phyloP scores from a whole-genome alignment of 2,888 invertebrate species.

The Agonopterix arenella region DNA sequence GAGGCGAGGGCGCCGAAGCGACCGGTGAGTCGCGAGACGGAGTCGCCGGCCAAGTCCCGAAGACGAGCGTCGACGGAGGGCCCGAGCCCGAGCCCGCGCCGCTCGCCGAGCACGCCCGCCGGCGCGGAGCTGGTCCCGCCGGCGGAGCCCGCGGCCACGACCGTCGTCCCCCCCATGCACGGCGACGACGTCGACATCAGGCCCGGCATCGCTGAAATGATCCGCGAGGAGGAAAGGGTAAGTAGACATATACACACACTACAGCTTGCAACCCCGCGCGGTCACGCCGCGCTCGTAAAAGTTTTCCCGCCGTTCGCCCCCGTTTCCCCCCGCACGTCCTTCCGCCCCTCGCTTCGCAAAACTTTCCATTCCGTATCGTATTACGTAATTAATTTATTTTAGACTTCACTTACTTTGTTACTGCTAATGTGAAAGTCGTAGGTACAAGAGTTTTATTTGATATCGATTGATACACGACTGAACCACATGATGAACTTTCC shows the following conservation, averaged over 20 bases:
- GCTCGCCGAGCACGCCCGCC: constrained; percentile 16
- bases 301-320: constrained; percentile 41
- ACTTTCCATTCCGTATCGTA: constrained; percentile 54
- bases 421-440: constrained; percentile 40
- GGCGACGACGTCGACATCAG: constrained; percentile 93
- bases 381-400: constrained; percentile 55
- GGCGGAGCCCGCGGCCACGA: constrained; percentile 25
- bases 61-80: constrained; percentile 36
- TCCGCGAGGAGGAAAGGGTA: constrained; percentile 96
- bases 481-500: too few species aligned
- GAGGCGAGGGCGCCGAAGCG: constrained; percentile 41
- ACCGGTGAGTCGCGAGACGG: constrained; percentile 30
- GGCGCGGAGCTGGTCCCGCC: constrained; percentile 18
- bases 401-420: constrained; percentile 29
- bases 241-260: constrained; percentile 62
- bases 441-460: constrained; percentile 5
- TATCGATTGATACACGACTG: too few species aligned
- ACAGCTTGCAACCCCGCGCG: constrained; percentile 3
- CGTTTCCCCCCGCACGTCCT: constrained; percentile 16
- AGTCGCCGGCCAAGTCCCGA: constrained; percentile 35
- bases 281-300: constrained; percentile 25
- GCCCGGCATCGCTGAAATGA: constrained; percentile 97
- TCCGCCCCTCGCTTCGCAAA: constrained; percentile 20
- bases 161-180: constrained; percentile 54
- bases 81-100: constrained; percentile 34